phyloP scores from a whole-genome alignment of 1,140 invertebrate genomes.

The Aphelenchoides avenae region DNA sequence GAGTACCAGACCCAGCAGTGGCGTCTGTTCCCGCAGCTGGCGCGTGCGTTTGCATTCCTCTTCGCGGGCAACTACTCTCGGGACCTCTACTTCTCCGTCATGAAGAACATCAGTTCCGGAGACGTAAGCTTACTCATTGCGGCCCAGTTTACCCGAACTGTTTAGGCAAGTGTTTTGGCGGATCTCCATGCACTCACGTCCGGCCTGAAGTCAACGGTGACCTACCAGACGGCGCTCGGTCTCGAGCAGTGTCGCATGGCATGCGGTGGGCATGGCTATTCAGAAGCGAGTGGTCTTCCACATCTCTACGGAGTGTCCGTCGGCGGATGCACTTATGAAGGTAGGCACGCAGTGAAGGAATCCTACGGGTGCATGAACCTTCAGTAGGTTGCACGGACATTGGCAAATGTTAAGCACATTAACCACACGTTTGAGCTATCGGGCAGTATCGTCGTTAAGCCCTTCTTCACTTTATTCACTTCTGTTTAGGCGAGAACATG shows the following conservation, averaged over 20 bases:
- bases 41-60: conserved; percentile 73
- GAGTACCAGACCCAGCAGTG: conserved; percentile 89
- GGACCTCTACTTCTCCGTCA: conserved; percentile 66
- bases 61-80: conserved; percentile 65
- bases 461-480: too few relatives aligned
- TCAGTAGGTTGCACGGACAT: too few relatives aligned
- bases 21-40: conserved; percentile 77
- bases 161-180: conserved; percentile 65
- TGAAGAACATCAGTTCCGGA: conserved; percentile 64
- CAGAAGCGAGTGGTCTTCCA: conserved; percentile 30
- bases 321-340: conserved; percentile 78
- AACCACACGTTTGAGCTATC: too few relatives aligned
- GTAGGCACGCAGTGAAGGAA: too few relatives aligned
- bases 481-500: conserved; percentile 90
- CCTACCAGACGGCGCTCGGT: conserved; percentile 61
- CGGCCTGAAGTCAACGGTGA: conserved; percentile 81
- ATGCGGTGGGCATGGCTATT: conserved; percentile 89
- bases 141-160: conserved; percentile 2
- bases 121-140: conserved; percentile 17
- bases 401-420: too few relatives aligned
- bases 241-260: conserved; percentile 68
- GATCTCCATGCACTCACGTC: conserved; percentile 81
- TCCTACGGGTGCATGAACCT: too few relatives aligned
- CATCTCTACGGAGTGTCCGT: conserved; percentile 63
- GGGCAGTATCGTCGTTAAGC: too few relatives aligned